These are phyloP conservation scores for Galaxea fascicularis DNA, from an alignment of 92 coral and sea anemone genomes.

Conservation along the genomic window DNA sequence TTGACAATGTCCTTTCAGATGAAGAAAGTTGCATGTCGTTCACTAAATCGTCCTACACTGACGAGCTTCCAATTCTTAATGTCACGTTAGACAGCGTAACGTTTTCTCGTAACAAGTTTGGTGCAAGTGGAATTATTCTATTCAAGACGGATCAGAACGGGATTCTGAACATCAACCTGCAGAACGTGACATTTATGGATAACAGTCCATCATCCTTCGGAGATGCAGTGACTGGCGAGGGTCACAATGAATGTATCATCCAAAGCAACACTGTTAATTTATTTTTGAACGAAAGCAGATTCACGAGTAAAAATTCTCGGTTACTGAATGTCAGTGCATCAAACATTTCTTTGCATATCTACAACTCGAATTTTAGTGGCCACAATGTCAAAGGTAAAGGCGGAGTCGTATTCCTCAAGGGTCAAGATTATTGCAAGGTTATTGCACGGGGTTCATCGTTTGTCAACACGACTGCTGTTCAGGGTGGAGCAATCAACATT, in stretches of 20 bases:
- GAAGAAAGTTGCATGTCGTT: too few species aligned
- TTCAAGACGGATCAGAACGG: not conserved
- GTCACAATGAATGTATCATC: slow-evolving; percentile 3
- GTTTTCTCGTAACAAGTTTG: not conserved
- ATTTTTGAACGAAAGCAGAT: not conserved
- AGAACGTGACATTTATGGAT: not conserved
- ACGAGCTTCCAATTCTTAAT: not conserved
- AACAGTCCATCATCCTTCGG: not conserved
- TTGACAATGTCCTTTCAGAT: too few species aligned
- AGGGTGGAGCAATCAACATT: slow-evolving; percentile 27
- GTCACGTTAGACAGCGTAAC: slow-evolving; percentile 1
- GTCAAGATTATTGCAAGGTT: not conserved
- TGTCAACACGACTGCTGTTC: slow-evolving; percentile 9
- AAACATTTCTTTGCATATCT: slow-evolving; percentile 1
- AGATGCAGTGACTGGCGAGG: too few species aligned
- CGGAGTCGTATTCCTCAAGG: not conserved
- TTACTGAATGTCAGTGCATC: not conserved
- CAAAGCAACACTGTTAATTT: not conserved
- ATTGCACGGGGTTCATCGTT: not conserved
- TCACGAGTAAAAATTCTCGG: not conserved
- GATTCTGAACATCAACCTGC: not conserved
- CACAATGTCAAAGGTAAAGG: slow-evolving; percentile 10
- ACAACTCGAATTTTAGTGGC: slow-evolving; percentile 9
- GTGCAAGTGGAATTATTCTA: not conserved
- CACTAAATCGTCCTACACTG: not conserved